Evolutionary conservation across 2,113 vertebrate species (phyloP).

Genomic region (Nanorana parkeri): DNA sequence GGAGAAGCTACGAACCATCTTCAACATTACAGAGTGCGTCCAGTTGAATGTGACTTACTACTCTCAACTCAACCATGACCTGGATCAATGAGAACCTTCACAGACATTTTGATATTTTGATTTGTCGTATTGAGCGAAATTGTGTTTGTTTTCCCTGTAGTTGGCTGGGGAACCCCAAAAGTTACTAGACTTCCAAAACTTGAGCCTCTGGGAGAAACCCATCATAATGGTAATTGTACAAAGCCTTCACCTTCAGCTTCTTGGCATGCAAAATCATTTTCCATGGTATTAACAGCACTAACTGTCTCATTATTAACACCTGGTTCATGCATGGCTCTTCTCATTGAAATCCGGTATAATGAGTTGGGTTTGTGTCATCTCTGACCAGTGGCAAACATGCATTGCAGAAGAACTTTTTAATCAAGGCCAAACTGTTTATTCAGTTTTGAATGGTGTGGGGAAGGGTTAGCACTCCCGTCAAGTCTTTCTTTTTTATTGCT

Average conservation of each 20-base stretch:
- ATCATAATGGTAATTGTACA: slow-evolving; percentile 76
- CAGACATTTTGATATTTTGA: too few relatives aligned
- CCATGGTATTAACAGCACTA: slow-evolving; percentile 49
- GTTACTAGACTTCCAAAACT: slow-evolving; percentile 81
- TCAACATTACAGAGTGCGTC: too few relatives aligned
- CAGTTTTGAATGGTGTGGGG: too few relatives aligned
- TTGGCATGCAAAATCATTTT: slow-evolving; percentile 58
- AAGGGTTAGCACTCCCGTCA: neutral
- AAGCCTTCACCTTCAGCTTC: slow-evolving; percentile 63
- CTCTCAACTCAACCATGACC: too few relatives aligned
- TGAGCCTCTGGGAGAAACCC: slow-evolving; percentile 79
- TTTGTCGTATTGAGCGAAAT: slow-evolving; percentile 60
- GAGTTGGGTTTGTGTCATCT: neutral
- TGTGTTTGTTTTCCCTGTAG: slow-evolving; percentile 72
- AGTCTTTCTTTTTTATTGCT: neutral
- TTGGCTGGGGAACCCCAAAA: slow-evolving; percentile 82
- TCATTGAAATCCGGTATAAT: neutral
- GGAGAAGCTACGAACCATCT: too few relatives aligned
- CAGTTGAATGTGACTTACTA: too few relatives aligned
- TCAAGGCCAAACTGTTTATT: neutral
- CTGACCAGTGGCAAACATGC: neutral
- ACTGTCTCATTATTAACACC: slow-evolving; percentile 68
- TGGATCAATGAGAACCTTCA: too few relatives aligned
- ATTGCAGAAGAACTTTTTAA: neutral
- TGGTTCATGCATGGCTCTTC: slow-evolving; percentile 38